phyloP scores from a whole-genome alignment of 1,140 invertebrate species.

The Drosophila orosa region DNA sequence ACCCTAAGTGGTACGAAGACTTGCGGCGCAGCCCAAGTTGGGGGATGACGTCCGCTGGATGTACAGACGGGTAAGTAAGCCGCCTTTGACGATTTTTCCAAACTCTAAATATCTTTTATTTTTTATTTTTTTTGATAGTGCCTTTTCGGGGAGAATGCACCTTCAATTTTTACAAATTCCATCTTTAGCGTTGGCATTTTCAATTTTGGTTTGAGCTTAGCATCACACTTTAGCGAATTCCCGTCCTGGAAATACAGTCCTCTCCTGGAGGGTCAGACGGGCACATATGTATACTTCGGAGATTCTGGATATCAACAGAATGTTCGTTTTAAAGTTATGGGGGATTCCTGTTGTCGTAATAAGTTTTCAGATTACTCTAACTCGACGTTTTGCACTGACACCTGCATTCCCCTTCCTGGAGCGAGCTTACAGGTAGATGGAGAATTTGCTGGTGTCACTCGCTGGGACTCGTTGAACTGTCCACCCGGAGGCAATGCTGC shows the following conservation, averaged over 20 bases:
- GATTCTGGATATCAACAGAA: neutral
- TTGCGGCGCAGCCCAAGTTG: neutral
- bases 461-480: neutral
- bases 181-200: no score
- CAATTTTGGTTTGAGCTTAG: no score
- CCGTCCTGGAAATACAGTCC: no score
- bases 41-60: neutral
- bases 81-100: neutral
- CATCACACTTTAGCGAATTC: no score
- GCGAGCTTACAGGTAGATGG: neutral
- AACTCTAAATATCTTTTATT: neutral
- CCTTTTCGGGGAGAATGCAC: fast-evolving
- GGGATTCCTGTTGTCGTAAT: fast-evolving
- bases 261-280: no score
- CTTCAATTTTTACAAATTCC: no score
- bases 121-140: neutral
- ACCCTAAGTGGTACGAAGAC: fast-evolving
- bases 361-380: neutral
- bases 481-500: neutral
- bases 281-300: neutral
- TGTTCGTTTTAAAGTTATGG: neutral
- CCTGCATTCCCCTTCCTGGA: neutral
- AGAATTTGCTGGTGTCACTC: neutral
- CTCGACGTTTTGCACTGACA: neutral
- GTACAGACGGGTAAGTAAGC: neutral